A percentile compares a stretch with the other conserved stretches of the same genome.
Conservation (phyloP, 2,113 vertebrate species). For the Asarcornis scutulata region DNA sequence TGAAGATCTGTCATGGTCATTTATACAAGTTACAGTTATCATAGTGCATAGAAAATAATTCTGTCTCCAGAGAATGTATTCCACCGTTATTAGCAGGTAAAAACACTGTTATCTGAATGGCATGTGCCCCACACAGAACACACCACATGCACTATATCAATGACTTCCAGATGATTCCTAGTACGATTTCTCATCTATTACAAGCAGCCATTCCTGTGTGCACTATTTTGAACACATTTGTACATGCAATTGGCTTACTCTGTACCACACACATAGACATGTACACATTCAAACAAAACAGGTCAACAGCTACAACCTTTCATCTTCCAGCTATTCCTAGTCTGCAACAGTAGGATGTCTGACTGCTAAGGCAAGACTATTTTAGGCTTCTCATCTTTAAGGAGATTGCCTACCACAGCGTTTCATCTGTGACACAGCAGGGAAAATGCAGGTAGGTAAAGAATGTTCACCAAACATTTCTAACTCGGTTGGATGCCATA, state of each 20-base stretch:
- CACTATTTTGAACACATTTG: conserved; percentile 21
- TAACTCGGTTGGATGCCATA: neutral
- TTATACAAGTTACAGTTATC: neutral
- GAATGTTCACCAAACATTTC: neutral
- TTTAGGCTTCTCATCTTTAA: conserved; percentile 40
- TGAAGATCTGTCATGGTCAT: neutral
- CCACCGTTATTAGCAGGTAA: neutral
- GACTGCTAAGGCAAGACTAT: neutral
- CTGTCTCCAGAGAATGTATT: neutral
- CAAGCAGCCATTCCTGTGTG: neutral
- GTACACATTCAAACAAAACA: neutral
- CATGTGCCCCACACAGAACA: neutral
- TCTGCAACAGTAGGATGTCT: conserved; percentile 30
- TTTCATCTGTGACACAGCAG: conserved; percentile 25
- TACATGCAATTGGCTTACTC: neutral
- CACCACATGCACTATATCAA: neutral
- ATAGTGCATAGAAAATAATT: neutral
- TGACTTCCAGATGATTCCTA: conserved; percentile 24
- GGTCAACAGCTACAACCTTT: conserved; percentile 37
- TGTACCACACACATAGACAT: conserved; percentile 37
- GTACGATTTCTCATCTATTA: conserved; percentile 47
- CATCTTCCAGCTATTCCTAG: conserved; percentile 37
- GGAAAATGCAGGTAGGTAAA: conserved; percentile 15
- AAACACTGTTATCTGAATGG: neutral
- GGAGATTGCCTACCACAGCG: conserved; percentile 39